phyloP scores from a whole-genome alignment of 1,140 invertebrate species.

The Orussus abietinus region DNA sequence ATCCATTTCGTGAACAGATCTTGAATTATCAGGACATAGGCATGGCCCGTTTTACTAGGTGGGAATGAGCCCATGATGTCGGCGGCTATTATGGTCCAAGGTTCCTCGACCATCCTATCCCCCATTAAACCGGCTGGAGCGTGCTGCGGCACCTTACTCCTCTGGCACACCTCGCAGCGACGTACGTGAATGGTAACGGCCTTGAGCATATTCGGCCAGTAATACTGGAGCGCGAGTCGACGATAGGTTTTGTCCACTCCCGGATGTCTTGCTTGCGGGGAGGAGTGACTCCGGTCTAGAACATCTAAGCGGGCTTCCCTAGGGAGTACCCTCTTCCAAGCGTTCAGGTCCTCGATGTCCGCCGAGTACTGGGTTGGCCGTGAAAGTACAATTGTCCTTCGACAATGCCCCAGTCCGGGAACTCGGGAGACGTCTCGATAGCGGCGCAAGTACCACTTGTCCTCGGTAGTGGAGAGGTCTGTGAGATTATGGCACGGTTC shows the following conservation, averaged over 20 bases:
- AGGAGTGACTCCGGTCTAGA: slow-evolving; percentile 13
- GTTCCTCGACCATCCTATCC: slow-evolving; percentile 18
- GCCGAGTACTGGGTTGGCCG: not conserved
- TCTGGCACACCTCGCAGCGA: slow-evolving; percentile 23
- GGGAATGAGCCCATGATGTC: no score
- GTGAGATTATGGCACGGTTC: no score
- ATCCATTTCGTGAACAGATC: slow-evolving; percentile 23
- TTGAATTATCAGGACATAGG: slow-evolving; percentile 19
- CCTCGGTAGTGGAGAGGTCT: no score
- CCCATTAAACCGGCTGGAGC: slow-evolving; percentile 31
- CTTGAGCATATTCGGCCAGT: slow-evolving; percentile 23
- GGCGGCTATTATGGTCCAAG: no score
- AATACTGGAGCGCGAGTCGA: not conserved
- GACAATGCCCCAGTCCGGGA: no score
- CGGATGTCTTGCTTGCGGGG: slow-evolving; percentile 10
- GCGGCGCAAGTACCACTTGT: no score
- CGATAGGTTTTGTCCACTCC: slow-evolving; percentile 10
- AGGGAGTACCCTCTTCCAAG: slow-evolving; percentile 16
- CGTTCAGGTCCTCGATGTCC: not conserved
- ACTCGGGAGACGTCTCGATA: no score
- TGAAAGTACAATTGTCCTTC: no score
- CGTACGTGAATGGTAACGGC: slow-evolving; percentile 14
- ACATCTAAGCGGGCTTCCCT: slow-evolving; percentile 1
- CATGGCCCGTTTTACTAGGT: slow-evolving; percentile 15
- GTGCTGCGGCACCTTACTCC: slow-evolving; percentile 29